A percentile compares a stretch with the other conserved stretches of the same genome.
These are phyloP conservation scores for Hippasteria phrygiana DNA, from an alignment of 53 echinoderm and acorn worm species.

Conservation along the genomic window DNA sequence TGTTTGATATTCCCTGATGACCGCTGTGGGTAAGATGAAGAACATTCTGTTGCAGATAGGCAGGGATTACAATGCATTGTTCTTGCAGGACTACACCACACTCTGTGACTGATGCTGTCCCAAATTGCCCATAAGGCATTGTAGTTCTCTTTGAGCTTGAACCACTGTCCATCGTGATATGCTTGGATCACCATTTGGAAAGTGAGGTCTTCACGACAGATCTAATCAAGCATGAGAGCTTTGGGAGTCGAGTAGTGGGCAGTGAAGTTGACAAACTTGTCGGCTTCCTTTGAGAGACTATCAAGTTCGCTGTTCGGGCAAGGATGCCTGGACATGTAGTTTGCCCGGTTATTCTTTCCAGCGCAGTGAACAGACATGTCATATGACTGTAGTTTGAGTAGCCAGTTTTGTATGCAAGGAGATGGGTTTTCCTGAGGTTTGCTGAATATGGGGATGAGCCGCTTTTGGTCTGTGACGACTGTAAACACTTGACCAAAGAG, in stretches of 20 bases:
- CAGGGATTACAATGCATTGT: not conserved
- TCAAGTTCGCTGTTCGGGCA: not conserved
- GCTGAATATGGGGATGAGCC: constrained; percentile 35
- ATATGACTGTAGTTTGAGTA: constrained; percentile 71
- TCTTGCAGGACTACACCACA: too few species aligned
- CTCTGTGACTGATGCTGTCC: constrained; percentile 38
- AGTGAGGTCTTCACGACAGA: constrained; percentile 19
- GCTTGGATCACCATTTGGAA: constrained; percentile 58
- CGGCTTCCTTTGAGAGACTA: constrained; percentile 24
- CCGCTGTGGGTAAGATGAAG: too few species aligned
- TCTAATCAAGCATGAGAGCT: constrained; percentile 23
- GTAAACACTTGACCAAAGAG: constrained; percentile 67
- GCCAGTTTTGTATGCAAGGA: constrained; percentile 73
- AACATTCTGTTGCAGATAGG: not conserved
- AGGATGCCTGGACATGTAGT: constrained; percentile 78
- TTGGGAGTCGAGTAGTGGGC: constrained; percentile 39
- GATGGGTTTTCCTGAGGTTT: constrained; percentile 59
- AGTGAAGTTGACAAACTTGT: constrained; percentile 52
- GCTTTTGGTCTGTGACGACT: constrained; percentile 71
- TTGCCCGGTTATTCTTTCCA: constrained; percentile 76
- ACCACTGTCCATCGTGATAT: constrained; percentile 44
- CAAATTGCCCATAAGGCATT: constrained; percentile 1
- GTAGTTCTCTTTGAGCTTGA: constrained; percentile 44
- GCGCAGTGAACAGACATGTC: constrained; percentile 67
- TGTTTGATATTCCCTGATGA: too few species aligned